Percentiles rank a stretch among this genome's conserved stretches.
These are phyloP conservation scores for Pavo muticus DNA, from an alignment of 2,113 vertebrate genomes.

Conservation along the genomic window DNA sequence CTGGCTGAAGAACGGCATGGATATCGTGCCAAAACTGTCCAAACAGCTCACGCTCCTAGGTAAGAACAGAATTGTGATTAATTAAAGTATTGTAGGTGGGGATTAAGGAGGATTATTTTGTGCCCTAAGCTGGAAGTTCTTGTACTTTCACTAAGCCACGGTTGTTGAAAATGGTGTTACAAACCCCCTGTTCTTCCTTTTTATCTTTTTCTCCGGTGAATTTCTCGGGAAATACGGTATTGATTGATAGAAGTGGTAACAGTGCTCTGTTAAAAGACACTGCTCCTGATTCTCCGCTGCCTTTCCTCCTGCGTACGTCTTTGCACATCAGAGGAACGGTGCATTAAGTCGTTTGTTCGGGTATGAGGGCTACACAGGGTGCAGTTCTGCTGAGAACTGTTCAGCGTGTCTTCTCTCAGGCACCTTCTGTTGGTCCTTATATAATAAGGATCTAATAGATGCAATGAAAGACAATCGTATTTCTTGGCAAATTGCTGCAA, in stretches of 20 bases:
- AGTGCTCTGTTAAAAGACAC: neutral
- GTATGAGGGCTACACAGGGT: rapidly evolving
- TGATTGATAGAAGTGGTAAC: neutral
- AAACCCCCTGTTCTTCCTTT: neutral
- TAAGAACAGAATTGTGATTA: conserved; percentile 71
- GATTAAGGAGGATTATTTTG: conserved; percentile 40
- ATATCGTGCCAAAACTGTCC: conserved; percentile 85
- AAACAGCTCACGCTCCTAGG: conserved; percentile 91
- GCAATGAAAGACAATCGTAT: neutral
- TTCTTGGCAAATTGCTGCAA: neutral
- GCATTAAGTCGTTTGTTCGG: neutral
- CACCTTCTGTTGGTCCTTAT: neutral
- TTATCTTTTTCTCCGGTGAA: neutral
- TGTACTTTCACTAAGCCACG: neutral
- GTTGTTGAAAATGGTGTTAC: neutral
- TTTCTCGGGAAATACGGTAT: neutral
- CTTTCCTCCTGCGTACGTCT: neutral
- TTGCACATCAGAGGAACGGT: neutral
- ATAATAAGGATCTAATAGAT: too few species aligned
- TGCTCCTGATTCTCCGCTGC: neutral
- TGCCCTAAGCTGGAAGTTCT: neutral
- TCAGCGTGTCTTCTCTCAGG: neutral
- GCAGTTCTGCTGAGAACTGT: neutral
- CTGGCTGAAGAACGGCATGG: conserved; percentile 96
- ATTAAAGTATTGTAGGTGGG: neutral